Conservation (phyloP, 2,888 invertebrate species). For the Patella depressa region DNA sequence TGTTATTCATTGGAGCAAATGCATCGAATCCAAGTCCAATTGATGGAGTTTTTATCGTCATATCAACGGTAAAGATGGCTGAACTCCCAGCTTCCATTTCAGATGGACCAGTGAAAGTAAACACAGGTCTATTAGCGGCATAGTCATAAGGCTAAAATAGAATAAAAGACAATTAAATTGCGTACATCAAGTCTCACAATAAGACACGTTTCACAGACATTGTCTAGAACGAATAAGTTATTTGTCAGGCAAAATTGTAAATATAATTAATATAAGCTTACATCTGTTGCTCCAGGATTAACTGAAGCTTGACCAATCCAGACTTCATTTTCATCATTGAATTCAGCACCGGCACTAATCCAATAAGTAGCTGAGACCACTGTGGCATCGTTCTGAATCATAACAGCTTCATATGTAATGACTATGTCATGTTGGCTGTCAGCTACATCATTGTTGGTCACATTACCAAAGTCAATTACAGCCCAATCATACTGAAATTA, state of each 20-base stretch:
- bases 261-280: constrained; percentile 24
- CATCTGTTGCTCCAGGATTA: constrained; percentile 37
- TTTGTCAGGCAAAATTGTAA: too few relatives aligned
- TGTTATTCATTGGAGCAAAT: constrained; percentile 58
- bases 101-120: constrained; percentile 55
- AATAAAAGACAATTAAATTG: neutral
- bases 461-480: constrained; percentile 58
- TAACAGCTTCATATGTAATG: constrained; percentile 62
- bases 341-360: constrained; percentile 69
- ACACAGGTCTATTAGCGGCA: constrained; percentile 28
- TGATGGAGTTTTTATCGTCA: constrained; percentile 55
- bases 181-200: too few relatives aligned
- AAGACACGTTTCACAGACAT: too few relatives aligned
- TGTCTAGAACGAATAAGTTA: too few relatives aligned
- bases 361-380: constrained; percentile 53
- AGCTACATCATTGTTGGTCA: constrained; percentile 43
- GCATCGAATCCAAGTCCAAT: constrained; percentile 47
- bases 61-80: constrained; percentile 49
- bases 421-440: constrained; percentile 41
- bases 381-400: constrained; percentile 46
- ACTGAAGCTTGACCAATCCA: constrained; percentile 68
- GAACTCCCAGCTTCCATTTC: constrained; percentile 52
- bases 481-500: constrained; percentile 62
- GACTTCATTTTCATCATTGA: constrained; percentile 58
- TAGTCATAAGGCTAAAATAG: neutral